A percentile compares a stretch with the other conserved stretches of the same genome.
Conservation (phyloP, 2,113 vertebrate species). For the Elephantulus edwardii region DNA sequence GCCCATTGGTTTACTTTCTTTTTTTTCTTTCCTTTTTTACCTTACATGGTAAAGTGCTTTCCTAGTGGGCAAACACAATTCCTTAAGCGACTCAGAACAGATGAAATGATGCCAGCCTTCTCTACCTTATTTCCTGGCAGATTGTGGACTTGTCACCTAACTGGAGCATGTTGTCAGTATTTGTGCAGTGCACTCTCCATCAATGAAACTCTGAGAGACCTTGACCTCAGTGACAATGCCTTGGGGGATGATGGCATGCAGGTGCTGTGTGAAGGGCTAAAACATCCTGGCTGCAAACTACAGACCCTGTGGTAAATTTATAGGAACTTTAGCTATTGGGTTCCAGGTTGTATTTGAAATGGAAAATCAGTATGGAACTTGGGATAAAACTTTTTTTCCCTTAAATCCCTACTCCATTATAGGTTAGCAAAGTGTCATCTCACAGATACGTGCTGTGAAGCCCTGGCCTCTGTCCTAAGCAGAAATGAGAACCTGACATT, state of each 20-base stretch:
- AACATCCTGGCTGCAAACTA: slow-evolving; percentile 28
- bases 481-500: slow-evolving; percentile 48
- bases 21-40: too few species aligned
- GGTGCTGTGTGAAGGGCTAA: slow-evolving; percentile 43
- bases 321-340: neutral
- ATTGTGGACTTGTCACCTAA: slow-evolving; percentile 45
- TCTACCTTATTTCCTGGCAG: slow-evolving; percentile 43
- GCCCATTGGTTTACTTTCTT: neutral
- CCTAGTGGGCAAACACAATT: slow-evolving; percentile 32
- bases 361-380: neutral
- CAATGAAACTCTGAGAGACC: slow-evolving; percentile 37
- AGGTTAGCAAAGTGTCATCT: slow-evolving; percentile 60
- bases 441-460: neutral
- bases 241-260: slow-evolving; percentile 34
- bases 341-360: slow-evolving; percentile 5
- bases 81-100: neutral
- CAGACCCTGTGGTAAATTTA: slow-evolving; percentile 50
- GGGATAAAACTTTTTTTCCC: neutral
- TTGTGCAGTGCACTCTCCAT: slow-evolving; percentile 36
- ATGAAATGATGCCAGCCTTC: slow-evolving; percentile 24
- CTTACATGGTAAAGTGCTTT: neutral
- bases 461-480: slow-evolving; percentile 25
- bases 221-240: slow-evolving; percentile 50
- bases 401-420: neutral
- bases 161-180: slow-evolving; percentile 46